phyloP scores from a whole-genome alignment of 2,797 vertebrate genomes.

The Microctenopoma stevenorrisi region DNA sequence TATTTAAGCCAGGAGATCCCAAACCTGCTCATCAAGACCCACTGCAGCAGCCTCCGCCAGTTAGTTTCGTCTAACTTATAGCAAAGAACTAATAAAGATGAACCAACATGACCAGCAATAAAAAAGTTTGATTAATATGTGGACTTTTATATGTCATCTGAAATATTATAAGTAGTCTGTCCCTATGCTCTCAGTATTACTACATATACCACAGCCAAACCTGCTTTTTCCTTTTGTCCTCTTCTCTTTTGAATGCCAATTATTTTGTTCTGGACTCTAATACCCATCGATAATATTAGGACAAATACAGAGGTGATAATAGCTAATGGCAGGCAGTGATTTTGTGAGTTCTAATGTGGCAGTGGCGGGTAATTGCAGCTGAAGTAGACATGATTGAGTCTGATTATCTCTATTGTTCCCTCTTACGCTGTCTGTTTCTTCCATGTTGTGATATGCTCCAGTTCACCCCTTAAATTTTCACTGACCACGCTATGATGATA shows the following conservation, averaged over 20 bases:
- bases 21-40: no score
- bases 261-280: slow-evolving; percentile 52
- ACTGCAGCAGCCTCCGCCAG: slow-evolving; percentile 3
- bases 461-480: neutral
- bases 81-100: neutral
- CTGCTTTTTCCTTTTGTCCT: neutral
- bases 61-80: slow-evolving; percentile 1
- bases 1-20: no score
- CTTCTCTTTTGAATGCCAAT: slow-evolving; percentile 19
- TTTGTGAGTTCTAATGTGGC: slow-evolving; percentile 44
- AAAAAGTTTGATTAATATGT: neutral
- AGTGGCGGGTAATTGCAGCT: slow-evolving; percentile 54
- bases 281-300: slow-evolving; percentile 19
- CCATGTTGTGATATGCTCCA: slow-evolving; percentile 6
- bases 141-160: no score
- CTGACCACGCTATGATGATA: neutral
- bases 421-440: neutral
- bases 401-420: slow-evolving; percentile 55
- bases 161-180: no score
- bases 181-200: no score
- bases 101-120: neutral
- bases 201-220: neutral
- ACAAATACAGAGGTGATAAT: slow-evolving; percentile 39
- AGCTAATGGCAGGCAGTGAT: slow-evolving; percentile 41
- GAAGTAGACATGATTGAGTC: slow-evolving; percentile 43